Base-by-base conservation (phyloP, 2,113 vertebrate species). In the Alces alces region DNA sequence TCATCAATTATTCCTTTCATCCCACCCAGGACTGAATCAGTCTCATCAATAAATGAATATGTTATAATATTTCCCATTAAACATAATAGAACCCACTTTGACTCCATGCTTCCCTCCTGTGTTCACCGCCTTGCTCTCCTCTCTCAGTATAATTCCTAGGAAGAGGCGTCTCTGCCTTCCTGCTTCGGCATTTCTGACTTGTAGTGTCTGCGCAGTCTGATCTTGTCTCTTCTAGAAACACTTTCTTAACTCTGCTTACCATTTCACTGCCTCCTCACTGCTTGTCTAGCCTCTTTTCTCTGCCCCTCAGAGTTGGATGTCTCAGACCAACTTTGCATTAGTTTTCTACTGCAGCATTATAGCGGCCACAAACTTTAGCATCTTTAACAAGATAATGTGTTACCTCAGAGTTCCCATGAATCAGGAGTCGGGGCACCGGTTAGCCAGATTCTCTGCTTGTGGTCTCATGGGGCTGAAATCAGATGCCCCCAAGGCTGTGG, bases 41-140 rank as follows among this genome's bases (percentile, higher is more conserved):
- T 73, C 45, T 70, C 27, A 21, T 90, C 55, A 28, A 10, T 92
- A 25, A 39, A 28, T 70, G 36, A 55, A 33, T 36, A 30, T 25
- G 2, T 13, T 9, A 1, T 14, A 47, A 27, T 73, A 8, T 70
- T 83, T 92, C 50, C 61, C 43, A 17, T 25, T 66, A 50, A 79
- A 52, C 33, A 25, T n/a, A 91, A 36, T 61, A 60, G 64, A 86
- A 36, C 33, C 14, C 3, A 1, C 47, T n/a, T 30, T 45, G 73
- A 33, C 36, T 70, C 17, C 8, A 1, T 14, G 27, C 91, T 52
- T 97, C 80, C 57, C 91, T 95, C 47, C 76, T 45, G 0, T n/a
- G 92, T 96, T 97, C 95, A 78, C 87, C 47, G 47, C 80, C 2
- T 39, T 28, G 33, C n/a, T 86, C 4, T 86, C 52, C 43, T 45